These are phyloP conservation scores for Acanthoscelides obtectus DNA, from an alignment of 2,888 invertebrate species.

Conservation along the genomic window DNA sequence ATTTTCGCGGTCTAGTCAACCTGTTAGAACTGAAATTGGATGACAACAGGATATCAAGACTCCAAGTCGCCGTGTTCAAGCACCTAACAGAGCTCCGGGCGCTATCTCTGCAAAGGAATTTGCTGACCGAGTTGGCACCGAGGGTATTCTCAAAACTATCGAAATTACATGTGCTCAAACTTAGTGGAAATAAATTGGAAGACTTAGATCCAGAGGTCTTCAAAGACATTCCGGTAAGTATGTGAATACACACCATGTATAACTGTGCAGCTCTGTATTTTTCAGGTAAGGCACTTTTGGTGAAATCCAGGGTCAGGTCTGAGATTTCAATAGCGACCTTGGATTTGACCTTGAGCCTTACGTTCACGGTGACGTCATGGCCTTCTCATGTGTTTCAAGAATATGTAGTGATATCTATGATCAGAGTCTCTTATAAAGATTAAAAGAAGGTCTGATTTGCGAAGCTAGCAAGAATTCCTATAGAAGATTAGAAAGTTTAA, in stretches of 20 bases:
- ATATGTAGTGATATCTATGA: no score
- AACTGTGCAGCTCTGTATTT: no score
- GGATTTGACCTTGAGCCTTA: no score
- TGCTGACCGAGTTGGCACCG: slow-evolving; percentile 63
- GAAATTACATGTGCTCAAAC: slow-evolving; percentile 65
- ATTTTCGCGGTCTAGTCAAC: slow-evolving; percentile 73
- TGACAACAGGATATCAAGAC: slow-evolving; percentile 67
- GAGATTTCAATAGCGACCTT: no score
- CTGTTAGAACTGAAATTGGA: slow-evolving; percentile 67
- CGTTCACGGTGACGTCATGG: no score
- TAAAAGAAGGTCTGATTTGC: no score
- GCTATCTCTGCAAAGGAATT: slow-evolving; percentile 63
- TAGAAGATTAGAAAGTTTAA: no score
- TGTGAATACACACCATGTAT: background rate
- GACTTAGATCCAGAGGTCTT: slow-evolving; percentile 76
- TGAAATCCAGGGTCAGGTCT: no score
- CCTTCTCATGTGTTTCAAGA: no score
- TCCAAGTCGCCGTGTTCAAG: slow-evolving; percentile 72
- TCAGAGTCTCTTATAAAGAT: no score
- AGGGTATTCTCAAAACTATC: slow-evolving; percentile 70
- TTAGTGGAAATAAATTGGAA: slow-evolving; percentile 69
- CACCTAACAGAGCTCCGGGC: slow-evolving; percentile 66
- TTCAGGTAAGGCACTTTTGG: no score
- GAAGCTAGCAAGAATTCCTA: no score
- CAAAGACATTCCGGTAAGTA: slow-evolving; percentile 62